These are phyloP conservation scores for Thryonomys swinderianus DNA, from an alignment of 2,113 vertebrate genomes.

Conservation along the genomic window DNA sequence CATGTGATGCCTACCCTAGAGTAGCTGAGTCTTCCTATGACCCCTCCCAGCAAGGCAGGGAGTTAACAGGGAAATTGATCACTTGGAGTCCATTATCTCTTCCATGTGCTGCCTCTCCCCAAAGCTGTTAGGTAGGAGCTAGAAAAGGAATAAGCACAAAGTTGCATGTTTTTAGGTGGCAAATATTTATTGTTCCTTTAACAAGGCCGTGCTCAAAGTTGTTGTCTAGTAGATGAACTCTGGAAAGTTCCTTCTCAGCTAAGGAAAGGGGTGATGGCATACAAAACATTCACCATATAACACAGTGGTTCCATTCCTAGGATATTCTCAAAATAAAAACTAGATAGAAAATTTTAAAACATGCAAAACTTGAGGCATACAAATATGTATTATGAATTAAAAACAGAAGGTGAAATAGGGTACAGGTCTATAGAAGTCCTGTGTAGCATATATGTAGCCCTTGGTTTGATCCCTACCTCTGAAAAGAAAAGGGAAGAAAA, in stretches of 20 bases:
- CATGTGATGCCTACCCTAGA: not conserved
- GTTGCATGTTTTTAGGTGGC: not conserved
- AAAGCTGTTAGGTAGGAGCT: not conserved
- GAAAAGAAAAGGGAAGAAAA: not conserved
- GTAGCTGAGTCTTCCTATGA: not conserved
- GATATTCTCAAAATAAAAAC: not conserved
- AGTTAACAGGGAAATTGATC: not conserved
- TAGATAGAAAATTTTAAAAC: not conserved
- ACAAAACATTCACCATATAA: not conserved
- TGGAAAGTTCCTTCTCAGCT: constrained; percentile 6
- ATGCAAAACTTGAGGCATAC: not conserved
- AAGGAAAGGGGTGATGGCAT: not conserved
- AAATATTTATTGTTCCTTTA: not conserved
- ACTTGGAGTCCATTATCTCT: not conserved
- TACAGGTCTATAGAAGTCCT: not conserved
- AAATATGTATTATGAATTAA: not conserved
- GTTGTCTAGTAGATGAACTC: not conserved
- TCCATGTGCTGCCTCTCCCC: not conserved
- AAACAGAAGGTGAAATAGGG: not conserved
- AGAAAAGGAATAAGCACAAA: not conserved
- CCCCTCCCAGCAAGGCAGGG: not conserved
- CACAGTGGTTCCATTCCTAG: not conserved
- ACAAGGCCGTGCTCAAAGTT: not conserved
- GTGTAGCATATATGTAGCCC: not conserved
- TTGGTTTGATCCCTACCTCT: not conserved